These are phyloP conservation scores for Oncorhynchus nerka DNA, from an alignment of 2,113 vertebrate species.

Conservation along the genomic window DNA sequence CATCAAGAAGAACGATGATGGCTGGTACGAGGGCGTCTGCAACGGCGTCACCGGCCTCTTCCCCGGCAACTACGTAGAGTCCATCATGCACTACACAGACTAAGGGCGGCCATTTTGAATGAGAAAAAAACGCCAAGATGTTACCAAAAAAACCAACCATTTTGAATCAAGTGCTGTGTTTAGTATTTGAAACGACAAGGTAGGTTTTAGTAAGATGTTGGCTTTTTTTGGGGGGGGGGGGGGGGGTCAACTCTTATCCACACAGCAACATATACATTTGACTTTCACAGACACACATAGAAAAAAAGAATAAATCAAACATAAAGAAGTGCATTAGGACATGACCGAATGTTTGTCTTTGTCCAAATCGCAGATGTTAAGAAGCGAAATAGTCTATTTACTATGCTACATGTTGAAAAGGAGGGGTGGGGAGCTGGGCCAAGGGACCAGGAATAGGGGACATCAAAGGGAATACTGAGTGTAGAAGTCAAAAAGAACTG, in stretches of 20 bases:
- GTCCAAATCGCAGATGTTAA: conserved; percentile 49
- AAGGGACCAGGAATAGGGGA: background rate
- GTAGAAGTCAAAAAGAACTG: conserved; percentile 44
- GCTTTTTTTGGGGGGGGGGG: conserved; percentile 11
- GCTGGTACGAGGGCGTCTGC: conserved; percentile 97
- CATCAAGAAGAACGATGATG: conserved; percentile 99
- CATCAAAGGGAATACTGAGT: conserved; percentile 28
- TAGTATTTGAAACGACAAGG: conserved; percentile 21
- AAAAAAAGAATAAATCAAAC: conserved; percentile 28
- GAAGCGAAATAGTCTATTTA: conserved; percentile 49
- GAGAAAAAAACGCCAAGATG: conserved; percentile 36
- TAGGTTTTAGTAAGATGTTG: conserved; percentile 25
- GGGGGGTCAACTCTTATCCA: conserved; percentile 1
- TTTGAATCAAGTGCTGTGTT: conserved; percentile 49
- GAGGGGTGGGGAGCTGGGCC: background rate
- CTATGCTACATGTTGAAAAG: conserved; percentile 22
- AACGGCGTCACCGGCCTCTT: conserved; percentile 97
- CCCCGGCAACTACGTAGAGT: conserved; percentile 97
- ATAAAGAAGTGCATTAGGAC: conserved; percentile 64
- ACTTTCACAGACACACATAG: conserved; percentile 12
- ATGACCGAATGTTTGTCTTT: conserved; percentile 60
- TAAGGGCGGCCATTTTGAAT: conserved; percentile 63
- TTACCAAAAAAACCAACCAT: conserved; percentile 28
- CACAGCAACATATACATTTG: conserved; percentile 22
- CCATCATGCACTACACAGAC: conserved; percentile 99